Evolutionary conservation across 2,797 vertebrate genomes (phyloP), one percentile per base, ranked within the genome.

Genomic region (Thalassophryne amazonica): DNA sequence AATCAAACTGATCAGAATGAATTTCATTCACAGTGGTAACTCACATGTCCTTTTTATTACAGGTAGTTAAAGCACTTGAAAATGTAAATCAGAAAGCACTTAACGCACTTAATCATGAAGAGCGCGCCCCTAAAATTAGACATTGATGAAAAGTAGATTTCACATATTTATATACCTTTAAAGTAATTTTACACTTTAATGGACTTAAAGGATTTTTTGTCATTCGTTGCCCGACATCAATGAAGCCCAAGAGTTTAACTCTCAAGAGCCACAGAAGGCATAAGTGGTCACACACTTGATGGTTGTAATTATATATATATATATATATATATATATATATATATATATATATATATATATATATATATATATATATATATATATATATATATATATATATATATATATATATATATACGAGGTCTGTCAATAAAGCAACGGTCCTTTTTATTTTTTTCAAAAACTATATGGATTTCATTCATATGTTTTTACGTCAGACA

Each of bases 111-210:
- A 7, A 20, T 50, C 28, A 24, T 4, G 24, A 53, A 40, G 47
- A 14, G 19, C 33, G 22, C 2, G 8, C 17, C 22, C 4, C 23
- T 2, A 29, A 42, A 41, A 50, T 22, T 14, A 20, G 59, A 60
- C 40, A 6, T 9, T 51, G 36, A 65, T 46, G 38, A 51, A 57
- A 39, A 58, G 35, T 33, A 51, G 36, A 54, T 32, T 49, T 13
- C 1, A 21, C 30, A 20, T 41, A 14, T 41, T 61, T 13, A 32
- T 18, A 10, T 29, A 17, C 22, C 43, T 55, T 42, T 24, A 24
- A 16, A 61, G 54, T 42, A 3, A 67, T 65, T 65, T 55, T 22
- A 63, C 15, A 0, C 60, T 65, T 72, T 62, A 69, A 67, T 70
- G 52, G 35, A 51, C 49, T 62, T 45, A 19, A 71, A 66, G 55